Conservation (phyloP, 2,113 vertebrate species). For the Triplophysa tibetana region DNA sequence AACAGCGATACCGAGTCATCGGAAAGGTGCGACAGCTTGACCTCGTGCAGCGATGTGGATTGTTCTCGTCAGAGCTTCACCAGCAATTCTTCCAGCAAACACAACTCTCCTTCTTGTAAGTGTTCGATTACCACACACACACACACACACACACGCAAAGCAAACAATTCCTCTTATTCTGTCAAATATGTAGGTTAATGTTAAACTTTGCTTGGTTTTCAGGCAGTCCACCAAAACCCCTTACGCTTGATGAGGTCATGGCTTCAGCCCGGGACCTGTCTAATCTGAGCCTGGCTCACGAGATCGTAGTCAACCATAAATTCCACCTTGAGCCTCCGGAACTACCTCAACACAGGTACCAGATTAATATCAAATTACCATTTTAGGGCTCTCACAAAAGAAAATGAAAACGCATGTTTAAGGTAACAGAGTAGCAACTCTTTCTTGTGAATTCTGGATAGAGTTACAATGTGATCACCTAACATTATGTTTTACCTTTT, state of each 20-base stretch:
- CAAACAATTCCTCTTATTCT: too few relatives aligned
- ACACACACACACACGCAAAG: too few relatives aligned
- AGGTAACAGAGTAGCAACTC: neutral
- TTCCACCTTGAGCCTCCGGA: slow-evolving; percentile 78
- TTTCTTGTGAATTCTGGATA: neutral
- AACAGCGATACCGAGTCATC: slow-evolving; percentile 83
- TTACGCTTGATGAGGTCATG: slow-evolving; percentile 88
- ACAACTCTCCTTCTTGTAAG: slow-evolving; percentile 89
- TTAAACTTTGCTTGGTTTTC: slow-evolving; percentile 56
- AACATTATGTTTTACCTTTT: slow-evolving; percentile 5
- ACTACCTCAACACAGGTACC: slow-evolving; percentile 82
- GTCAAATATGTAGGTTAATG: too few relatives aligned
- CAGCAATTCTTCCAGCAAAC: slow-evolving; percentile 88
- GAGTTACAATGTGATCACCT: neutral
- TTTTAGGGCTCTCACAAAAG: too few relatives aligned
- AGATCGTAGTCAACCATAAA: slow-evolving; percentile 85
- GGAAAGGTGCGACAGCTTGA: slow-evolving; percentile 78
- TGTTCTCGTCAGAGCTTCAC: slow-evolving; percentile 86
- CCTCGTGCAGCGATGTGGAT: slow-evolving; percentile 81
- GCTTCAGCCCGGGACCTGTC: slow-evolving; percentile 81
- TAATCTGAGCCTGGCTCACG: slow-evolving; percentile 86
- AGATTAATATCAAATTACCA: neutral
- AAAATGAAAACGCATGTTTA: neutral
- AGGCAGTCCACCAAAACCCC: slow-evolving; percentile 85
- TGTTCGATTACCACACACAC: slow-evolving; percentile 8